A percentile compares a stretch with the other conserved stretches of the same genome.
phyloP scores from a whole-genome alignment of 2,888 invertebrate species.

The Petrophora chlorosata region DNA sequence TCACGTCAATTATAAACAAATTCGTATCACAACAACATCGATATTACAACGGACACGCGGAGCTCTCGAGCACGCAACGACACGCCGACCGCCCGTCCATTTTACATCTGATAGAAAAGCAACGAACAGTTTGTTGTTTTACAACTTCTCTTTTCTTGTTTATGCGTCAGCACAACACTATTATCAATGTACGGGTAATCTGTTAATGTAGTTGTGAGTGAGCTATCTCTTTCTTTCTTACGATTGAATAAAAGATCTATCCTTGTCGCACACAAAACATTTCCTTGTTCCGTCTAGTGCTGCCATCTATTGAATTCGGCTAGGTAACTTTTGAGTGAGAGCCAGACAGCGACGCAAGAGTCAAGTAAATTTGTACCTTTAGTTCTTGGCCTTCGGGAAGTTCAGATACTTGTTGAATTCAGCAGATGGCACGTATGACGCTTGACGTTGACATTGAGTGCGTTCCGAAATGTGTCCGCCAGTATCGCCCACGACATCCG shows the following conservation, averaged over 20 bases:
- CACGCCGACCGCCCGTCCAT: conserved; percentile 79
- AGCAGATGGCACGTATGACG: conserved; percentile 40
- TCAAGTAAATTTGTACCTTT: too few relatives aligned
- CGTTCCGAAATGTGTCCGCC: too few relatives aligned
- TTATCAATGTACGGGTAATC: conserved; percentile 53
- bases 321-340: not conserved
- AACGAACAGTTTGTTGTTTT: conserved; percentile 78
- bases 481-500: too few relatives aligned
- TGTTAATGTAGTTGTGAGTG: conserved; percentile 51
- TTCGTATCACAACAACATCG: conserved; percentile 68
- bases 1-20: conserved; percentile 75
- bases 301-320: conserved; percentile 55
- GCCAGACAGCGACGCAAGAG: too few relatives aligned
- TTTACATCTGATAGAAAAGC: conserved; percentile 83
- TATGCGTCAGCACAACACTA: conserved; percentile 63
- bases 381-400: too few relatives aligned
- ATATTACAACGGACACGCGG: conserved; percentile 80
- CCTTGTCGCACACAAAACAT: conserved; percentile 50
- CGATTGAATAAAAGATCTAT: conserved; percentile 36
- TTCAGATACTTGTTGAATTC: not conserved
- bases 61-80: conserved; percentile 75
- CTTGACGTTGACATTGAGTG: too few relatives aligned
- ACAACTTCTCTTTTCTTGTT: conserved; percentile 83
- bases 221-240: conserved; percentile 44
- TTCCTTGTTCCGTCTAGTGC: conserved; percentile 40